These are phyloP conservation scores for Corvus hawaiiensis DNA, from an alignment of 2,113 vertebrate species.

Conservation along the genomic window DNA sequence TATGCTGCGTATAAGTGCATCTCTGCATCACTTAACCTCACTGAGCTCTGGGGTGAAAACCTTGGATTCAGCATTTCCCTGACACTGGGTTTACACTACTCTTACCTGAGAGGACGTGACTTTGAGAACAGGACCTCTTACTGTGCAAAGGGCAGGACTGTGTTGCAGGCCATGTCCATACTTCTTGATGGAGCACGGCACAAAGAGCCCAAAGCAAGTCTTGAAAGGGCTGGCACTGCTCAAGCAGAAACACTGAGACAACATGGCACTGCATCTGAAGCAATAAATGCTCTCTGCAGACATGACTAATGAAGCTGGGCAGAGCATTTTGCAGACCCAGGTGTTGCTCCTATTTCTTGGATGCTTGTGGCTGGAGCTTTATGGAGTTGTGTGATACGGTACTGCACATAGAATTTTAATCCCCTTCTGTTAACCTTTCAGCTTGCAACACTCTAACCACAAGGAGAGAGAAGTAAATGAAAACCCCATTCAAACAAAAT, in stretches of 20 bases:
- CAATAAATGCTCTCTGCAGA: neutral
- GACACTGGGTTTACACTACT: neutral
- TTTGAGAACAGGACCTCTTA: neutral
- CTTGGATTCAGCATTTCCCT: neutral
- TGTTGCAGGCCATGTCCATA: neutral
- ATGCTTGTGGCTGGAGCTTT: neutral
- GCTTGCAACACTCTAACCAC: neutral
- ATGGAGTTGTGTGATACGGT: neutral
- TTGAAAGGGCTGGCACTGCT: neutral
- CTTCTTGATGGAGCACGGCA: rapidly evolving
- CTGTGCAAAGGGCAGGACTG: neutral
- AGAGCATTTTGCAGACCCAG: neutral
- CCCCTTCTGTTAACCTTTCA: neutral
- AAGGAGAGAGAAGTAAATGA: neutral
- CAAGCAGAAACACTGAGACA: neutral
- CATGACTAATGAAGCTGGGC: neutral
- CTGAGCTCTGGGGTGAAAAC: neutral
- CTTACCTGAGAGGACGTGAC: neutral
- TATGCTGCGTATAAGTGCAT: rapidly evolving
- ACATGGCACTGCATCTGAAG: neutral
- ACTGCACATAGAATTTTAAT: neutral
- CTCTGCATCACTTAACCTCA: neutral
- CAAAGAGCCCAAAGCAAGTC: neutral
- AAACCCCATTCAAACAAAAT: neutral
- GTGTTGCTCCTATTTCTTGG: neutral